Percentiles rank a stretch among this genome's conserved stretches.
These are phyloP conservation scores for Magallana nippona DNA, from an alignment of 2,888 invertebrate genomes.

Conservation along the genomic window DNA sequence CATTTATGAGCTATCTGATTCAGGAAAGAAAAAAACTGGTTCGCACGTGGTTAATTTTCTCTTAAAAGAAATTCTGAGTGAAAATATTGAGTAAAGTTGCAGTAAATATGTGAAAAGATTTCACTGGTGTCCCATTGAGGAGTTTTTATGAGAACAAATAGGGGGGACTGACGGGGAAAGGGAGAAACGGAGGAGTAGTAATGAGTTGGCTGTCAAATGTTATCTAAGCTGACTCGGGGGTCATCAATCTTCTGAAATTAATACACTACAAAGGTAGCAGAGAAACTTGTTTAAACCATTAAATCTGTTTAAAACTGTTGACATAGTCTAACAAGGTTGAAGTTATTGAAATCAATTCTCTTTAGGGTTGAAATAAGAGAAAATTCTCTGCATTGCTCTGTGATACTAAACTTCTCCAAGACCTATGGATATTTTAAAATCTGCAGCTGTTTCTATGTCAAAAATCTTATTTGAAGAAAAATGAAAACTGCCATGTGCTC, in stretches of 20 bases:
- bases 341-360: too few relatives aligned
- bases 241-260: slow-evolving; percentile 17
- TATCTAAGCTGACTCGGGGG: background rate
- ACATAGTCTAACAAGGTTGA: too few relatives aligned
- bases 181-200: background rate
- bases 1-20: too few relatives aligned
- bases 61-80: background rate
- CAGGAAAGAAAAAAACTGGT: too few relatives aligned
- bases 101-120: background rate
- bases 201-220: slow-evolving; percentile 11
- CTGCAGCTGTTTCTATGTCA: too few relatives aligned
- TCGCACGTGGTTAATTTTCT: background rate
- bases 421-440: too few relatives aligned
- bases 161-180: background rate
- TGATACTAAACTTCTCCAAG: too few relatives aligned
- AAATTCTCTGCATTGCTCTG: too few relatives aligned
- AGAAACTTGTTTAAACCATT: background rate
- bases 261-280: background rate
- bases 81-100: background rate
- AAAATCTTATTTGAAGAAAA: too few relatives aligned
- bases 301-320: too few relatives aligned
- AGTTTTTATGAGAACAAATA: background rate
- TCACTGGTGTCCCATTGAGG: slow-evolving; percentile 14
- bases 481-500: too few relatives aligned
- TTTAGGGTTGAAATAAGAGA: too few relatives aligned